phyloP scores from a whole-genome alignment of 2,797 vertebrate species.

The Chaetophractus vellerosus region DNA sequence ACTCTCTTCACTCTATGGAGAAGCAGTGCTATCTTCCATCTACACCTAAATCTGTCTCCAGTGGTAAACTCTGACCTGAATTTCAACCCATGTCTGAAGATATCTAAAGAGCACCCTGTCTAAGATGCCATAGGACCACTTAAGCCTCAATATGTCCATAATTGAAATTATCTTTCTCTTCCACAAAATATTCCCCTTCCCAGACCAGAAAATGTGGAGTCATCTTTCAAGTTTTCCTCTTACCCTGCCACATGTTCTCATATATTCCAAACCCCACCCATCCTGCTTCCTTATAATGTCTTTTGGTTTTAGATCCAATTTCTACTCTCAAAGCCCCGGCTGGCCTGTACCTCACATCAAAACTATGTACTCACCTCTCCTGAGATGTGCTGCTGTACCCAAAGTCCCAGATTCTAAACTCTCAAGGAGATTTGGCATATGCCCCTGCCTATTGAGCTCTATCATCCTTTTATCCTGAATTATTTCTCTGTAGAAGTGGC shows the following conservation, averaged over 20 bases:
- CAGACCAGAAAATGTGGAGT: not conserved
- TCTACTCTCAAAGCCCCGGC: not conserved
- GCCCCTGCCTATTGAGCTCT: not conserved
- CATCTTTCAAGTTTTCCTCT: not conserved
- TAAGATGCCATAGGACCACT: not conserved
- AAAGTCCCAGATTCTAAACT: not conserved
- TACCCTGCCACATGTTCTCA: not conserved
- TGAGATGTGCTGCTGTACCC: not conserved
- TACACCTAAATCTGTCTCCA: not conserved
- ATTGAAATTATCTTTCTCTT: not conserved
- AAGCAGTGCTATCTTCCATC: not conserved
- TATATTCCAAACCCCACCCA: not conserved
- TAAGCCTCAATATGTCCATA: not conserved
- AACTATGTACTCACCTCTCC: not conserved
- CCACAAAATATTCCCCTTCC: not conserved
- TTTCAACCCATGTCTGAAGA: slow-evolving; percentile 19
- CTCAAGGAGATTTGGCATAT: not conserved
- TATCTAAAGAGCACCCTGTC: not conserved
- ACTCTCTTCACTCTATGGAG: not conserved
- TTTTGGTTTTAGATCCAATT: not conserved
- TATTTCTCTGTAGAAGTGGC: not conserved
- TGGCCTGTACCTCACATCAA: not conserved
- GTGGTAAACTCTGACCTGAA: slow-evolving; percentile 24
- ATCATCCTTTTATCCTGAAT: not conserved
- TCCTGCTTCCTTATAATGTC: not conserved